Evolutionary conservation across 64 coral and sea anemone genomes (phyloP), one percentile per base, ranked within the genome.

Genomic region (Anthopleura sola): DNA sequence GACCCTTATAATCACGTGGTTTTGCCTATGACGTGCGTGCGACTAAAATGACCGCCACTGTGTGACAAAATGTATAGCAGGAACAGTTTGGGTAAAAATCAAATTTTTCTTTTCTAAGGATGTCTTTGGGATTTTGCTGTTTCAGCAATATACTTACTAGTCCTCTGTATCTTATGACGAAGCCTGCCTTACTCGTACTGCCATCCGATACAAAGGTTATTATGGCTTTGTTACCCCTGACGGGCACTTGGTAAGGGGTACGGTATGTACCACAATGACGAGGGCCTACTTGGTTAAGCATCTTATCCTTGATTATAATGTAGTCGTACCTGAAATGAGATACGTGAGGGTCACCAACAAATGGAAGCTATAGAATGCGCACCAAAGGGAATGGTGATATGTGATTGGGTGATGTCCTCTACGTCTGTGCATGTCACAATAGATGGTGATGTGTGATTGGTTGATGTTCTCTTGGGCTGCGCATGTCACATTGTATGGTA

Each of bases 261-360:
- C 44, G 80, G 20, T 83, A 55, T 7, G 80, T 55, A 32, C 80
- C 80, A 20, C 80, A 83, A 34, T 83, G 51, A 51, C 80, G 80
- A 51, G 44, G 80, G 0, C 80, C 80, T 6, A 83, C 80, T 49
- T 83, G 80, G 47, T 83, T 83, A 40, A 51, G 80, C 51, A 83
- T 51, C 80, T 83, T 83, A 55, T 83, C 80, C 51, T 48, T 46
- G 24, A 83, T 51, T 31, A 83, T 51, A 32, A 83, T 21, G 80
- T 83, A 83, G 40, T 83, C 80, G 24, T 83, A 83, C 5, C 80
- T 83, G 32, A 50, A 55, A 32, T 5, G 37, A 50, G 24, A 83
- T 2, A 40, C 2, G 32, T 29, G 36, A 77, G n/a, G 9, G 23
- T 29, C 23, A 18, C 6, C 24, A 26, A 62, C 5, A 21, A 14